Percentiles rank a stretch among this genome's conserved stretches.
Evolutionary conservation across 2,797 vertebrate species (phyloP).

Genomic region (Hafferia zeledoni): DNA sequence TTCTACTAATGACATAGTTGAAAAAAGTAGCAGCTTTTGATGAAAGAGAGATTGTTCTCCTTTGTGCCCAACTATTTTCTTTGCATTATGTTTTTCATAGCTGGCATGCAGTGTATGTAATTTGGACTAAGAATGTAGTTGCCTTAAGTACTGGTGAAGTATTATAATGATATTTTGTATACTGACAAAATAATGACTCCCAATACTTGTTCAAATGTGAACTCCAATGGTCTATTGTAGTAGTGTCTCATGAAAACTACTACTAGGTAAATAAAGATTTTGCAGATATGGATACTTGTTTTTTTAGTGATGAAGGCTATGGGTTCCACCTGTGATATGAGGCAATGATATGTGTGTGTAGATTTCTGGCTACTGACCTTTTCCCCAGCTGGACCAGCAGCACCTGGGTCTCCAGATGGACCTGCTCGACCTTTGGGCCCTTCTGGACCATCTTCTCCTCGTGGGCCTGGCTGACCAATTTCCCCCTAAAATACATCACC

Average conservation of each 20-base stretch:
- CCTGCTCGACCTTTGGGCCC: constrained; percentile 95
- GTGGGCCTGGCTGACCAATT: constrained; percentile 82
- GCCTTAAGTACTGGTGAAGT: neutral
- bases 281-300: neutral
- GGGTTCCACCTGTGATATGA: neutral
- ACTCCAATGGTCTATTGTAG: neutral
- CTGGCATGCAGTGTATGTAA: neutral
- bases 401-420: constrained; percentile 90
- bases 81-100: neutral
- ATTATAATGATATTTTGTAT: neutral
- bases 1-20: neutral
- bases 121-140: neutral
- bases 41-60: neutral
- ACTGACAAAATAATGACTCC: neutral
- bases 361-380: constrained; percentile 81
- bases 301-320: neutral
- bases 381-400: constrained; percentile 91
- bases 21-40: neutral
- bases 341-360: neutral
- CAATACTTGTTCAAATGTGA: neutral
- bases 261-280: neutral
- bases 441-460: constrained; percentile 97
- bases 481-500: constrained; percentile 76
- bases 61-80: neutral
- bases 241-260: neutral